Base-by-base conservation (phyloP, 2,113 vertebrate species). In the Columba livia region DNA sequence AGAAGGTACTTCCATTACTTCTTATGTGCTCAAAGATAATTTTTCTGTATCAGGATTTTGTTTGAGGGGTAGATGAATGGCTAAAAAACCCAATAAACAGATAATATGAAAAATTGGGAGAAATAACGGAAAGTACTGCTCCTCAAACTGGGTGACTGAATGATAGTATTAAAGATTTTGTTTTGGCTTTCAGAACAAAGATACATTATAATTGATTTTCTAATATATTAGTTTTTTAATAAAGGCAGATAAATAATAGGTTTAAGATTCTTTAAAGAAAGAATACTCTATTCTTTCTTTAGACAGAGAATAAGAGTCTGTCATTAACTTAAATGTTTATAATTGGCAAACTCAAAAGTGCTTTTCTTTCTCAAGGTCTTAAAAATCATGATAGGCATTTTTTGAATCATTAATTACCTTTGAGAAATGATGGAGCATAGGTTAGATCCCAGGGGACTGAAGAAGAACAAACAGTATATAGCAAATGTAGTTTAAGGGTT, bases 381-480 rank as follows among this genome's bases (percentile, higher is more conserved):
- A 60, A 64, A 79, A 64, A 70, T 26, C 11, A 4, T 32, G 17
- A 62, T 14, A 80, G 7, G 12, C 11, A 48, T 11, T 87, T 91
- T 95, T 91, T 87, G 38, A 87, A 81, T 89, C 70, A 60, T 67
- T 89, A 79, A 79, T 91, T 93, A 56, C n/a, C 85, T 87, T 48
- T 82, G 66, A 87, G 57, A 91, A 79, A 85, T 56, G 4, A 21
- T 40, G 44, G 53, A 71, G 29, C 50, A 81, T 74, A 88, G 38
- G 71, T 94, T 92, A 92, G 38, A 31, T 94, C 66, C 57, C 61
- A 48, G 32, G 53, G 57, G 73, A 74, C 20, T 75, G 48, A 87
- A 94, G 25, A 78, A 87, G 50, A 94, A 42, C 15, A 87, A 93
- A 89, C 15, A 67, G 23, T 85, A 64, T 56, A 29, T 36, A 67